phyloP scores from a whole-genome alignment of 92 coral and sea anemone genomes.

The Virgularia gustaviana region DNA sequence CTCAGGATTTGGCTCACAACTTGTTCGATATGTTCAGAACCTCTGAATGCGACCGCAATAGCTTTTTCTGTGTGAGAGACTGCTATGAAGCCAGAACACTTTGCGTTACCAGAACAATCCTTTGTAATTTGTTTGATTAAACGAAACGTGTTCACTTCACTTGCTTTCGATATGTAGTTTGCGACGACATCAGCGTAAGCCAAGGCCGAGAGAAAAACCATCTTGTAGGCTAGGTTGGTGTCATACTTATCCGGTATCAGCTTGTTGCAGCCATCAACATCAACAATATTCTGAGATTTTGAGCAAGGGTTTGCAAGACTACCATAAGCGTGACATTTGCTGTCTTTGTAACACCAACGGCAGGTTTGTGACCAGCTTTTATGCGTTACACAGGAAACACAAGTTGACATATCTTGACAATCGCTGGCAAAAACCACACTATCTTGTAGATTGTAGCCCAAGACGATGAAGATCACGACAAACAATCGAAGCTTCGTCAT shows the following conservation, averaged over 20 bases:
- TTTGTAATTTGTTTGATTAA: slow-evolving; percentile 45
- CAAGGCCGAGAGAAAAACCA: slow-evolving; percentile 48
- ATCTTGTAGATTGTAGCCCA: too few relatives aligned
- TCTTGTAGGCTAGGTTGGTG: slow-evolving; percentile 49
- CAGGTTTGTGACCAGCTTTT: slow-evolving; percentile 17
- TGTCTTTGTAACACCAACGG: slow-evolving; percentile 32
- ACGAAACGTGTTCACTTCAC: slow-evolving; percentile 23
- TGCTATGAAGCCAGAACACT: slow-evolving; percentile 61
- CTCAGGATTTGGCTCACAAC: slow-evolving; percentile 8
- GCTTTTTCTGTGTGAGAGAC: slow-evolving; percentile 53
- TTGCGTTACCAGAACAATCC: slow-evolving; percentile 40
- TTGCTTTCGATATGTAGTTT: slow-evolving; percentile 41
- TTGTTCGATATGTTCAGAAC: slow-evolving; percentile 36
- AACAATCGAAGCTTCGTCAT: too few relatives aligned
- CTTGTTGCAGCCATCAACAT: slow-evolving; percentile 3
- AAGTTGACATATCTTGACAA: slow-evolving; percentile 15
- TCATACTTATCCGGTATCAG: slow-evolving; percentile 32
- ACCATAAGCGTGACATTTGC: slow-evolving; percentile 18
- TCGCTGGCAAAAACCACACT: neutral
- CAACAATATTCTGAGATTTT: slow-evolving; percentile 17
- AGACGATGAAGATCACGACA: too few relatives aligned
- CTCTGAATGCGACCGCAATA: slow-evolving; percentile 58
- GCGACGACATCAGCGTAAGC: slow-evolving; percentile 60
- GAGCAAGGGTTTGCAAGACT: slow-evolving; percentile 32
- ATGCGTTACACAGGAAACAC: slow-evolving; percentile 23